A percentile compares a stretch with the other conserved stretches of the same genome.
Evolutionary conservation across 2,797 vertebrate genomes (phyloP).

Genomic region (Microctenopoma steveboyesi): DNA sequence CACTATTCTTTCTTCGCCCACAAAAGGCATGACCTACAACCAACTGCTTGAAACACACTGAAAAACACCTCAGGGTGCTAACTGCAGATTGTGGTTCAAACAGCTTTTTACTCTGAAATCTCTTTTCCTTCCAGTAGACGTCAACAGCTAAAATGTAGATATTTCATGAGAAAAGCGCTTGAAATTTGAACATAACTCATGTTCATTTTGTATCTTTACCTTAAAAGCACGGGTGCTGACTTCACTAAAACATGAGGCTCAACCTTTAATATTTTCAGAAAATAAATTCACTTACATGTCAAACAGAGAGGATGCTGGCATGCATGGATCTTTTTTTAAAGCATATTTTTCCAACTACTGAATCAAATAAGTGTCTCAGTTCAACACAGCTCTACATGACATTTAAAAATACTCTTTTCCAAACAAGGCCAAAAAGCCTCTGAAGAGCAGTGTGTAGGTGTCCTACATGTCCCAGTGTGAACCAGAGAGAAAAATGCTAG

Average conservation of each 20-base stretch:
- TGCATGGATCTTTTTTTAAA: background rate
- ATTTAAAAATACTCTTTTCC: constrained; percentile 30
- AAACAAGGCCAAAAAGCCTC: constrained; percentile 54
- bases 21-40: constrained; percentile 51
- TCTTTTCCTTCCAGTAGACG: background rate
- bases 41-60: constrained; percentile 33
- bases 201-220: no score
- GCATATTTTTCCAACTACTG: background rate
- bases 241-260: no score
- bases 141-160: background rate
- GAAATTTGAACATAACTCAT: no score
- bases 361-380: constrained; percentile 21
- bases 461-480: constrained; percentile 54
- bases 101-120: constrained; percentile 7
- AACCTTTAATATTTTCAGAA: no score
- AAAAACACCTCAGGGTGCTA: background rate
- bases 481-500: constrained; percentile 33
- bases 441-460: constrained; percentile 44
- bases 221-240: no score
- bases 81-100: constrained; percentile 8
- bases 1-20: constrained; percentile 23
- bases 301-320: background rate
- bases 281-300: no score
- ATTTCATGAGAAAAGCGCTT: background rate
- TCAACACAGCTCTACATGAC: constrained; percentile 7